Percentiles rank a stretch among this genome's conserved stretches.
These are phyloP conservation scores for Ichneumoninae sp. DNA, from an alignment of 2,888 invertebrate genomes.

Conservation along the genomic window DNA sequence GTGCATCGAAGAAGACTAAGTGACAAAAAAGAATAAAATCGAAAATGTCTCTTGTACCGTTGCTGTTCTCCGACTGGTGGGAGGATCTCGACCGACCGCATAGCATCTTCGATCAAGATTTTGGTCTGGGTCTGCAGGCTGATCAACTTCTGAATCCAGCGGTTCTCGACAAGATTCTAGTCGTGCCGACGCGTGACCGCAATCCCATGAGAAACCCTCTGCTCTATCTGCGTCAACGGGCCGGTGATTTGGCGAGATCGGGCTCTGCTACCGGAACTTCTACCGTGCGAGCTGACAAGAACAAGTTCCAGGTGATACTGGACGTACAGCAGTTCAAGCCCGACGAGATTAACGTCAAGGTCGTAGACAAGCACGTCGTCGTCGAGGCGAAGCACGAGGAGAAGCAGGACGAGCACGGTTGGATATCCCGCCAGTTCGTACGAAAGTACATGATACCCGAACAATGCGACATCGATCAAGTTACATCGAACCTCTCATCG, in stretches of 20 bases:
- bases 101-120: slow-evolving; percentile 91
- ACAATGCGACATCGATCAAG: slow-evolving; percentile 87
- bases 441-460: slow-evolving; percentile 78
- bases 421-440: slow-evolving; percentile 85
- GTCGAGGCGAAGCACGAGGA: slow-evolving; percentile 93
- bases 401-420: slow-evolving; percentile 90
- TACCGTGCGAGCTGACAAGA: slow-evolving; percentile 87
- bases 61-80: slow-evolving; percentile 94
- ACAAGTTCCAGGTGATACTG: slow-evolving; percentile 89
- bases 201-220: slow-evolving; percentile 50
- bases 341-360: slow-evolving; percentile 85
- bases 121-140: slow-evolving; percentile 89
- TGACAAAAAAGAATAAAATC: slow-evolving; percentile 4
- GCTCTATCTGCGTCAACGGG: slow-evolving; percentile 49
- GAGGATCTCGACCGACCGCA: slow-evolving; percentile 90
- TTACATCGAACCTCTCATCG: slow-evolving; percentile 91
- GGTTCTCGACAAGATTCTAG: slow-evolving; percentile 85
- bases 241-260: slow-evolving; percentile 76
- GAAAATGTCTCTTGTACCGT: slow-evolving; percentile 90
- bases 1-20: background rate
- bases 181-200: slow-evolving; percentile 61
- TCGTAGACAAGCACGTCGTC: slow-evolving; percentile 88
- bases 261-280: slow-evolving; percentile 85
- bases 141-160: slow-evolving; percentile 87
- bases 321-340: slow-evolving; percentile 91